These are phyloP conservation scores for Apodemia hepburni DNA, from an alignment of 2,888 invertebrate species.

Conservation along the genomic window DNA sequence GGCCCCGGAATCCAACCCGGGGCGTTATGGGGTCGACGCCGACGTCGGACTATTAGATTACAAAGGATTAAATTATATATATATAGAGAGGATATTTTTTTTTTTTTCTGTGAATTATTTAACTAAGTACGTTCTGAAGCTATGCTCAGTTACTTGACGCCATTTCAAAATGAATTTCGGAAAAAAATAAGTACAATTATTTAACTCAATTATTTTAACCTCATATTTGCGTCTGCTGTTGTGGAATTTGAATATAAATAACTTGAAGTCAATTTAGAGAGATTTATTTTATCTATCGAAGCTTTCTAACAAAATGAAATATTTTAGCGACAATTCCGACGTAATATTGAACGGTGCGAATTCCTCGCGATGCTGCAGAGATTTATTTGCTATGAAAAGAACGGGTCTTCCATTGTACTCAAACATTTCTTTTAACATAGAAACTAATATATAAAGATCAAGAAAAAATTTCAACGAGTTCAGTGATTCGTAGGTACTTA, in stretches of 20 bases:
- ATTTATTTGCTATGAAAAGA: conserved; percentile 45
- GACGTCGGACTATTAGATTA: too few relatives aligned
- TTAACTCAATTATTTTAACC: background rate
- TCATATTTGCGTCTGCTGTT: background rate
- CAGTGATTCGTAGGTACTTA: too few relatives aligned
- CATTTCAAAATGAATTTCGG: too few relatives aligned
- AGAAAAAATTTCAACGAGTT: background rate
- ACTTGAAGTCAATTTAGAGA: background rate
- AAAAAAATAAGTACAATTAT: background rate
- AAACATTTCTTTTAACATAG: background rate
- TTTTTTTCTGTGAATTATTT: too few relatives aligned
- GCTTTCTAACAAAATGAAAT: conserved; percentile 42
- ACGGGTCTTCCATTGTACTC: conserved; percentile 33
- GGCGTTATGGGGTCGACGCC: too few relatives aligned
- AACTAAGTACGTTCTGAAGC: too few relatives aligned
- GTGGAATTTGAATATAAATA: conserved; percentile 1
- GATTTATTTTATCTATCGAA: background rate
- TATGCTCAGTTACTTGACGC: too few relatives aligned
- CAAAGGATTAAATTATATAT: too few relatives aligned
- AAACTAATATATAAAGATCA: background rate
- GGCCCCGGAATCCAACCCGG: too few relatives aligned
- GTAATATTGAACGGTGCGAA: conserved; percentile 33
- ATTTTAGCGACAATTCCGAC: conserved; percentile 52
- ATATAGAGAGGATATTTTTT: too few relatives aligned
- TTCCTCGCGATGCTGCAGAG: conserved; percentile 42